These are phyloP conservation scores for Onychorhynchus coronatus DNA, from an alignment of 2,113 vertebrate genomes.

Conservation along the genomic window DNA sequence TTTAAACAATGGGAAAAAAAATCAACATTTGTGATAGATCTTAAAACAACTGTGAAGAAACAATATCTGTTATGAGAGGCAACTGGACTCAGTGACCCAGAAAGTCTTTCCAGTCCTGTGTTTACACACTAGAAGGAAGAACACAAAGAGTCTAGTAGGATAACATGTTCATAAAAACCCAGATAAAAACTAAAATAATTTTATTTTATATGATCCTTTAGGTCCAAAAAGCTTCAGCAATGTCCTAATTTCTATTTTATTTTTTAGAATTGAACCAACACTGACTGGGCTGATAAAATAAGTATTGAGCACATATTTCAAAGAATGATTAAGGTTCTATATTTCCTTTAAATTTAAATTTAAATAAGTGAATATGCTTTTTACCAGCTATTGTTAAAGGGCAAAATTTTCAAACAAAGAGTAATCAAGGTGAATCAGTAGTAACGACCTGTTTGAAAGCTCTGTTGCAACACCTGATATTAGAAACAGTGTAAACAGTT, in stretches of 20 bases:
- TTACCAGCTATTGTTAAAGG: neutral
- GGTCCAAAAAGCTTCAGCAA: neutral
- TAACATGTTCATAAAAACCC: neutral
- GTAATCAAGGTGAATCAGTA: neutral
- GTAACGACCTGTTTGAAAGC: neutral
- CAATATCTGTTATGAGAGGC: neutral
- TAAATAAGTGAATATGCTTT: neutral
- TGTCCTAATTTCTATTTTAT: neutral
- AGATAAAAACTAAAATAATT: neutral
- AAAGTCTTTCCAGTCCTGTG: neutral
- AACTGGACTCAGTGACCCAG: neutral
- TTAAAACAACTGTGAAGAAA: neutral
- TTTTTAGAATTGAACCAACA: neutral
- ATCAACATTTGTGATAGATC: neutral
- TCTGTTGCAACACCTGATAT: neutral
- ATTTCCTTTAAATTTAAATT: neutral
- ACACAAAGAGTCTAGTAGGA: neutral
- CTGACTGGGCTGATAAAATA: neutral
- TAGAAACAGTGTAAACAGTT: neutral
- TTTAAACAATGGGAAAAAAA: neutral
- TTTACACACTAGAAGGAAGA: neutral
- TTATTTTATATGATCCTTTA: neutral
- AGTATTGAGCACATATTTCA: neutral
- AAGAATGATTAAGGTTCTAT: neutral
- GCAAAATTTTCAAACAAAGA: neutral